Evolutionary conservation across 1,140 invertebrate genomes (phyloP), one percentile per base, ranked within the genome.

Genomic region (Brachionus sp.): DNA sequence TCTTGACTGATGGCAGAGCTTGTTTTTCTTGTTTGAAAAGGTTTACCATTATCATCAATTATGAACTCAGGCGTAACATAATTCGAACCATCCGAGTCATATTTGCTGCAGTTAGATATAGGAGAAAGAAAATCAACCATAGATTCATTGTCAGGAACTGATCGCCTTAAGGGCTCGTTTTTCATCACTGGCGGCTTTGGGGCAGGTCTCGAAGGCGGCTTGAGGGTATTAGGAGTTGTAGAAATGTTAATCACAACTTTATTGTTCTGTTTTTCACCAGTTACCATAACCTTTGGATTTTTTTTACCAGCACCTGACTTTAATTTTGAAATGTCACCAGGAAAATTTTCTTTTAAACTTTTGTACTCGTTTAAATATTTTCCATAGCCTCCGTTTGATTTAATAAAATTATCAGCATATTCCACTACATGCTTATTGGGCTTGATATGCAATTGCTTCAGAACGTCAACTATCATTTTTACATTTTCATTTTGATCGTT

Each of bases 401-500:
- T 66, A 25, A 80, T 80, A 66, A 37, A 80, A 57, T 42, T 80
- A 29, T 66, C 62, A 3, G 77, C 77, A 10, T 62, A 80, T 19
- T 80, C 62, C 5, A 80, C 77, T 23, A 33, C 35, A 10, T 80
- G 44, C 19, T 62, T 62, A 62, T 62, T 80, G 4, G 77, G 77
- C n/a, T 66, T 80, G 25, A 80, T 80, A 37, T 80, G 23, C 12
- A 80, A 12, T 19, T 80, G 77, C 12, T 80, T 80, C n/a, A 80
- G 33, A n/a, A 80, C 62, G 19, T 80, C 77, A 16, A 62, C 23
- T 23, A 80, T 57, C 77, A 80, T 80, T 62, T 62, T 66, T 9
- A 66, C 35, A 39, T 80, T 46, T 12, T 80, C 77, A 39, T 80
- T 66, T 80, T 80, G 33, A 9, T 80, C 77, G 23, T 80, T 80